Percentiles rank a stretch among this genome's conserved stretches.
Evolutionary conservation across 2,888 invertebrate genomes (phyloP).

Genomic region (Pristionchus maxplancki): DNA sequence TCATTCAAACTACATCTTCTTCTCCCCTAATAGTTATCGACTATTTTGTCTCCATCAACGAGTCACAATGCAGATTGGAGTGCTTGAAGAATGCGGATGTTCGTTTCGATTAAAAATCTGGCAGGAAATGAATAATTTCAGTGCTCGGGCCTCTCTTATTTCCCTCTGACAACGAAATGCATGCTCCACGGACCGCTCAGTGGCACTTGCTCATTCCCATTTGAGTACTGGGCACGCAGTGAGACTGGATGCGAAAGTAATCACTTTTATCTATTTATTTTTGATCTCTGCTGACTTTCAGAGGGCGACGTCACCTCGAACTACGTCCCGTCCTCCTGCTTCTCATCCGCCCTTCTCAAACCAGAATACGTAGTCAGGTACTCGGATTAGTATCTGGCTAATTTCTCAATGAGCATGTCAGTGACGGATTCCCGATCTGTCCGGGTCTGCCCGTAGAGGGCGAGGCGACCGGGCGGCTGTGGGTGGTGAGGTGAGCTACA

Average conservation of each 20-base stretch:
- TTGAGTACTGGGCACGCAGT: neutral
- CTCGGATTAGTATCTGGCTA: no score
- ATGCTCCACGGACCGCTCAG: neutral
- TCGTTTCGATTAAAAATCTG: no score
- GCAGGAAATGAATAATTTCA: no score
- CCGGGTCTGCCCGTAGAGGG: neutral
- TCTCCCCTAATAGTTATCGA: neutral
- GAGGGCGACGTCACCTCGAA: neutral
- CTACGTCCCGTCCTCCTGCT: neutral
- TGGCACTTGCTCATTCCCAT: neutral
- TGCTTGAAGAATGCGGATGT: neutral
- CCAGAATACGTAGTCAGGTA: neutral
- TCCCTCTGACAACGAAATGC: neutral
- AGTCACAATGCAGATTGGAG: neutral
- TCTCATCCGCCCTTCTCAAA: neutral
- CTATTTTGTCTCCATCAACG: neutral
- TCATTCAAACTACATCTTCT: neutral
- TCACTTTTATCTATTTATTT: no score
- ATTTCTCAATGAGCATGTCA: no score
- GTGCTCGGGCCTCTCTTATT: neutral
- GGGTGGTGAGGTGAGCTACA: neutral
- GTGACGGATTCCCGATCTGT: neutral
- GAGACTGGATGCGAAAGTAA: neutral
- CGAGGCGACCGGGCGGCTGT: neutral
- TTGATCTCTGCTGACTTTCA: no score